These are phyloP conservation scores for Chironomus tepperi DNA, from an alignment of 1,140 invertebrate genomes.

Conservation along the genomic window DNA sequence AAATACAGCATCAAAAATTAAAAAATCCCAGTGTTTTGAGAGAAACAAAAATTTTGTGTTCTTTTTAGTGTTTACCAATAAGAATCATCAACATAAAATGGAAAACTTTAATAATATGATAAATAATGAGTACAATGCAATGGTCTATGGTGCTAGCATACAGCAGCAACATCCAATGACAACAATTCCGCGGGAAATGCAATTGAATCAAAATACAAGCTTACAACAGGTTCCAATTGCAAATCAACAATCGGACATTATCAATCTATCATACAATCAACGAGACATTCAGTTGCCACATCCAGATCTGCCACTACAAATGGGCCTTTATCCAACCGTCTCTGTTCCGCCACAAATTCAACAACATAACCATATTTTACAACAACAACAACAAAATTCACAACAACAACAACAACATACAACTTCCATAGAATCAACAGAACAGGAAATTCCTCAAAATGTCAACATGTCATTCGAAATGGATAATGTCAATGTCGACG, in stretches of 20 bases:
- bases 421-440: too few relatives aligned
- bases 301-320: slow-evolving; percentile 8
- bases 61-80: slow-evolving; percentile 5
- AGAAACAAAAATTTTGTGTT: slow-evolving; percentile 17
- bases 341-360: not conserved
- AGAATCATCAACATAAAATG: not conserved
- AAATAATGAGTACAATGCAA: slow-evolving; percentile 12
- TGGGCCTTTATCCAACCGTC: slow-evolving; percentile 9
- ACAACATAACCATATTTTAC: not conserved
- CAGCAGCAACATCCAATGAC: slow-evolving; percentile 10
- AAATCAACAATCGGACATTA: not conserved
- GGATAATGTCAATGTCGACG: not conserved
- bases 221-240: not conserved
- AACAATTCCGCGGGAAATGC: slow-evolving; percentile 15
- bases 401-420: slow-evolving; percentile 11
- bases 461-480: not conserved
- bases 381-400: not conserved
- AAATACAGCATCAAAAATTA: not conserved
- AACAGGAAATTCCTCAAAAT: not conserved
- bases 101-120: slow-evolving; percentile 17
- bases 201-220: not conserved
- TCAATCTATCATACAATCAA: slow-evolving; percentile 4
- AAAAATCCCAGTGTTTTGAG: not conserved
- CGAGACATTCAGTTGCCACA: slow-evolving; percentile 1
- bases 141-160: not conserved